Percentiles rank a stretch among this genome's conserved stretches.
phyloP scores from a whole-genome alignment of 2,113 vertebrate species.

The Peromyscus maniculatus region DNA sequence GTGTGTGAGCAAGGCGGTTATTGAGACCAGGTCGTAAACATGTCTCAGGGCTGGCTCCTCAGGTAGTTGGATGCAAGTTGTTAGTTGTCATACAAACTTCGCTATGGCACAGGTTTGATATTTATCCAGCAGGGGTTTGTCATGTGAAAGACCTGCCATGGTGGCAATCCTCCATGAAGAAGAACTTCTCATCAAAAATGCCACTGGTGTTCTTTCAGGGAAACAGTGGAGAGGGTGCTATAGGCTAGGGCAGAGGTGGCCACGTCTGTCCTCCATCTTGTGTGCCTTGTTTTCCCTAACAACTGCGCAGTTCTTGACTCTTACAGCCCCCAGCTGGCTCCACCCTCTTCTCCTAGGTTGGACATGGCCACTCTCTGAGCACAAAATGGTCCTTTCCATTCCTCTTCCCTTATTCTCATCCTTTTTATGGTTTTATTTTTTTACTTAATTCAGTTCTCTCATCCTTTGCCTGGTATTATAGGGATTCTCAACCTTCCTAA shows the following conservation, averaged over 20 bases:
- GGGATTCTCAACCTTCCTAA: not conserved
- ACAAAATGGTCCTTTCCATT: not conserved
- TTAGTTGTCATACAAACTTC: not conserved
- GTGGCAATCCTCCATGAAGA: not conserved
- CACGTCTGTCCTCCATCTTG: not conserved
- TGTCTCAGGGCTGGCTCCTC: not conserved
- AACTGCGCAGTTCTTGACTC: not conserved
- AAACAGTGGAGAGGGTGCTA: not conserved
- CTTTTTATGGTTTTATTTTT: slow-evolving; percentile 19
- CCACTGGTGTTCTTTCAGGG: not conserved
- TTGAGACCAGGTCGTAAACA: not conserved
- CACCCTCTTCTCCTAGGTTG: not conserved
- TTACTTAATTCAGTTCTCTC: not conserved
- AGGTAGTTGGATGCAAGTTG: not conserved
- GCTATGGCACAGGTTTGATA: not conserved
- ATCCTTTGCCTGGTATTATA: not conserved
- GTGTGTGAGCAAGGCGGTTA: not conserved
- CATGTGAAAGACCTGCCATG: not conserved
- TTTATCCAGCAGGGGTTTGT: not conserved
- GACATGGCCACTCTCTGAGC: not conserved
- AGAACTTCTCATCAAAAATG: not conserved
- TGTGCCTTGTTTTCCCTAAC: not conserved
- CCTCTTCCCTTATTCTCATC: not conserved
- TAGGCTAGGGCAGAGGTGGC: not conserved
- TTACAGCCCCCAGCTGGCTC: not conserved